Evolutionary conservation across 1,140 invertebrate species (phyloP).

Genomic region (Papilio glaucus): DNA sequence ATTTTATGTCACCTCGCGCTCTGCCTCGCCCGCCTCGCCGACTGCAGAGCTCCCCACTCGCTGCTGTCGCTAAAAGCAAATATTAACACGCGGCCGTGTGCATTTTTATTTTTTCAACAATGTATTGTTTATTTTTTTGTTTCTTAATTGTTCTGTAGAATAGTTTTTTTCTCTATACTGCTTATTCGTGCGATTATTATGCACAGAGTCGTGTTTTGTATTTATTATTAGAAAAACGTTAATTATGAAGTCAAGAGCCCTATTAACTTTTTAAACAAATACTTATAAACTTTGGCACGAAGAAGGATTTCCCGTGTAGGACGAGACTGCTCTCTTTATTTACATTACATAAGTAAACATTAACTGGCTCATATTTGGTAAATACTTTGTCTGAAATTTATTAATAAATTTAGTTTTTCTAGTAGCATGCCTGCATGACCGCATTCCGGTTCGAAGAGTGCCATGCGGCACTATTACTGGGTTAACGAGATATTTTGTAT

Average conservation of each 20-base stretch:
- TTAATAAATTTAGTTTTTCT: constrained; percentile 12
- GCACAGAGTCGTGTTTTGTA: constrained; percentile 1
- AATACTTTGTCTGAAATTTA: constrained; percentile 6
- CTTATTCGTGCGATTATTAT: constrained; percentile 13
- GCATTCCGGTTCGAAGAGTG: constrained; percentile 8
- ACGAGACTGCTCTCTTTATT: no score
- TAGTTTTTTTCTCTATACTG: not conserved
- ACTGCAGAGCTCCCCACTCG: constrained; percentile 62
- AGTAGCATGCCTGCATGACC: not conserved
- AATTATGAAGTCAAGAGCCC: not conserved
- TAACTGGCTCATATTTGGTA: not conserved
- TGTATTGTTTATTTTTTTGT: constrained; percentile 24
- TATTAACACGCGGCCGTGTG: constrained; percentile 34
- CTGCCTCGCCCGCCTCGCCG: constrained; percentile 35
- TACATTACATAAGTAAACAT: no score
- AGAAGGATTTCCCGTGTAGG: no score
- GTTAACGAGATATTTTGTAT: constrained; percentile 12
- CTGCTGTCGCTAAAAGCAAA: constrained; percentile 42
- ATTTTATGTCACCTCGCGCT: constrained; percentile 76
- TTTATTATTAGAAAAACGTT: not conserved
- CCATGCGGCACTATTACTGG: constrained; percentile 4
- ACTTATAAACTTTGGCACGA: no score
- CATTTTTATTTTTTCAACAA: constrained; percentile 21
- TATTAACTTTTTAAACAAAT: not conserved
- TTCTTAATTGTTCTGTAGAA: constrained; percentile 15